These are phyloP conservation scores for Pachydiplax longipennis DNA, from an alignment of 2,888 invertebrate species.

Conservation along the genomic window DNA sequence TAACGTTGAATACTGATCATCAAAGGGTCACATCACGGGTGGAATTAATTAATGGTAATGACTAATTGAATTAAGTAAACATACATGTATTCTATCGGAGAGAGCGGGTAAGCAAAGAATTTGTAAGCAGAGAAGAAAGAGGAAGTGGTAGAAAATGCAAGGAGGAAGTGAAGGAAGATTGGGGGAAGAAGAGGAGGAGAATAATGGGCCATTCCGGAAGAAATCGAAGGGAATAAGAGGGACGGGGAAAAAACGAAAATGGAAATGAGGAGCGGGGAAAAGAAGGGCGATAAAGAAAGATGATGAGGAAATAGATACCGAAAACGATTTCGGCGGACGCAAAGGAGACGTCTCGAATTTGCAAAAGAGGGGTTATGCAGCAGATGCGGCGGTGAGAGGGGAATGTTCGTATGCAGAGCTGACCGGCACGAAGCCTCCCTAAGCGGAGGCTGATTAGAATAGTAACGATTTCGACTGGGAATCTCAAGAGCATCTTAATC, in stretches of 20 bases:
- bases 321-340: conserved; percentile 28
- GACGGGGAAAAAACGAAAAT: not conserved
- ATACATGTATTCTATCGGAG: too few species aligned
- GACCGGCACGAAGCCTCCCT: conserved; percentile 25
- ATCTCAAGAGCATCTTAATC: conserved; percentile 42
- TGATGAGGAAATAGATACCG: conserved; percentile 37
- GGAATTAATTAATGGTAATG: too few species aligned
- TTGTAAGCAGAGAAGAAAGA: too few species aligned
- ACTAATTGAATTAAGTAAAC: too few species aligned
- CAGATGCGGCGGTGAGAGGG: conserved; percentile 34
- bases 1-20: too few species aligned
- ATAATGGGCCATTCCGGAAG: not conserved
- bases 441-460: conserved; percentile 42
- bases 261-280: conserved; percentile 14
- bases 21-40: too few species aligned
- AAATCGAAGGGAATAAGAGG: not conserved
- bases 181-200: not conserved
- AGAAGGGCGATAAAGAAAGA: not conserved
- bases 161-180: not conserved
- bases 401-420: conserved; percentile 44
- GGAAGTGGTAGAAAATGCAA: too few species aligned
- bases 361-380: not conserved
- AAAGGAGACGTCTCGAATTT: conserved; percentile 19
- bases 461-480: conserved; percentile 16
- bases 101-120: too few species aligned